phyloP scores from a whole-genome alignment of 1,140 invertebrate genomes.

The Leptinotarsa lineolata region DNA sequence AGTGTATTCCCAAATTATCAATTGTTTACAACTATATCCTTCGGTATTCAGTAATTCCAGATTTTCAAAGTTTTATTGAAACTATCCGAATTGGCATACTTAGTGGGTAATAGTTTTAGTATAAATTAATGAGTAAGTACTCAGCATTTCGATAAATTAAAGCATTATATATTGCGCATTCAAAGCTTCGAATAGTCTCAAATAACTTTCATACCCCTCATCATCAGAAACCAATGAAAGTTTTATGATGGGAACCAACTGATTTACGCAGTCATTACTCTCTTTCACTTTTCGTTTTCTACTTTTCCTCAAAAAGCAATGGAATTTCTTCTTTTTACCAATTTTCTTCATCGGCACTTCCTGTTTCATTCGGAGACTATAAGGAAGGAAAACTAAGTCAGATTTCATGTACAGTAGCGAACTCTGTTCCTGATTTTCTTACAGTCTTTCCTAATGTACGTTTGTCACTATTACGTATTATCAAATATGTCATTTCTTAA shows the following conservation, averaged over 20 bases:
- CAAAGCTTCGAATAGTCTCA: not conserved
- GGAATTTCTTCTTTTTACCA: slow-evolving; percentile 14
- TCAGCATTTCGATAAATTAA: not conserved
- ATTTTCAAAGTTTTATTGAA: too few species aligned
- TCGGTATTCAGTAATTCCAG: too few species aligned
- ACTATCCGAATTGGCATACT: too few species aligned
- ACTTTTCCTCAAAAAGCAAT: not conserved
- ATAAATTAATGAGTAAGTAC: too few species aligned
- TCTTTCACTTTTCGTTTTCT: not conserved
- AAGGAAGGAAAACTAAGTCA: not conserved
- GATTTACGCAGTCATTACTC: not conserved
- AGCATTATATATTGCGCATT: not conserved
- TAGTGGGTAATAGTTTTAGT: too few species aligned
- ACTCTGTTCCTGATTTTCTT: too few species aligned
- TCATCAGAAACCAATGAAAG: slow-evolving; percentile 1
- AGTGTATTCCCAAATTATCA: too few species aligned
- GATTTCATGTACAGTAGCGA: too few species aligned
- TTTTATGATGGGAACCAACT: not conserved
- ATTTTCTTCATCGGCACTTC: slow-evolving; percentile 11
- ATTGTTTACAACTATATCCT: too few species aligned
- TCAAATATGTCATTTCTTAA: too few species aligned
- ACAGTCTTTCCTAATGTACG: too few species aligned
- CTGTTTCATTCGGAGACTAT: slow-evolving; percentile 10
- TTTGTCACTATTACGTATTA: too few species aligned
- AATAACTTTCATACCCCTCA: slow-evolving; percentile 14